Percentiles rank a stretch among this genome's conserved stretches.
Evolutionary conservation across 2,888 invertebrate genomes (phyloP).

Genomic region (Yponomeuta evonymella): DNA sequence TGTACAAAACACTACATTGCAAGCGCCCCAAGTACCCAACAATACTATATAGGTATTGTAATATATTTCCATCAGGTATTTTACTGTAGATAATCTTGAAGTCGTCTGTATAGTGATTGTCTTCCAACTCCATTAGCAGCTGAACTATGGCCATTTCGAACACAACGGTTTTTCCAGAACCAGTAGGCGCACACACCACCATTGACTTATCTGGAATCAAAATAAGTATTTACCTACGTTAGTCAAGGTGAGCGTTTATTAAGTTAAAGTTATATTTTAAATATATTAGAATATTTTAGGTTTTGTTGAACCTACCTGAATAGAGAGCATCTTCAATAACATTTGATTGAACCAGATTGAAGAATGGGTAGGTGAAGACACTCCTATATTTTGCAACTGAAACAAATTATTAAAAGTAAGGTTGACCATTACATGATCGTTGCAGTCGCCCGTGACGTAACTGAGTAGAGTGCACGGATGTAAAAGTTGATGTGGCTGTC

Average conservation of each 20-base stretch:
- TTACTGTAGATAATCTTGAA: slow-evolving; percentile 84
- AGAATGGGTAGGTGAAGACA: slow-evolving; percentile 78
- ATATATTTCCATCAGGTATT: background rate
- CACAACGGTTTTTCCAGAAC: slow-evolving; percentile 89
- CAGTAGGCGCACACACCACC: slow-evolving; percentile 87
- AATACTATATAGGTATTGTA: no score
- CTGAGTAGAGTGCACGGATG: no score
- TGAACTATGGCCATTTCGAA: slow-evolving; percentile 87
- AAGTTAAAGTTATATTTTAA: background rate
- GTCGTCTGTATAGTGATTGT: slow-evolving; percentile 48
- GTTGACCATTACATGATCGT: background rate
- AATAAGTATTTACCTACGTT: background rate
- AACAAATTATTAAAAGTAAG: slow-evolving; percentile 24
- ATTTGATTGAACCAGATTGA: slow-evolving; percentile 84
- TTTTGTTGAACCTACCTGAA: slow-evolving; percentile 61
- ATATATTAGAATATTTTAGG: background rate
- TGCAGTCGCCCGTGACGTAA: background rate
- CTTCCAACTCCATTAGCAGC: slow-evolving; percentile 74
- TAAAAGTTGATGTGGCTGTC: no score
- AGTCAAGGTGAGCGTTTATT: background rate
- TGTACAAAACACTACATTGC: no score
- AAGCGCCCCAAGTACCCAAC: no score
- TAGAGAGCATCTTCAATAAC: slow-evolving; percentile 81
- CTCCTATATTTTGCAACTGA: slow-evolving; percentile 71
- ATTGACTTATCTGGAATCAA: slow-evolving; percentile 78